Evolutionary conservation across 2,888 invertebrate genomes (phyloP), one percentile per base, ranked within the genome.

Genomic region (Lycia hirtaria): DNA sequence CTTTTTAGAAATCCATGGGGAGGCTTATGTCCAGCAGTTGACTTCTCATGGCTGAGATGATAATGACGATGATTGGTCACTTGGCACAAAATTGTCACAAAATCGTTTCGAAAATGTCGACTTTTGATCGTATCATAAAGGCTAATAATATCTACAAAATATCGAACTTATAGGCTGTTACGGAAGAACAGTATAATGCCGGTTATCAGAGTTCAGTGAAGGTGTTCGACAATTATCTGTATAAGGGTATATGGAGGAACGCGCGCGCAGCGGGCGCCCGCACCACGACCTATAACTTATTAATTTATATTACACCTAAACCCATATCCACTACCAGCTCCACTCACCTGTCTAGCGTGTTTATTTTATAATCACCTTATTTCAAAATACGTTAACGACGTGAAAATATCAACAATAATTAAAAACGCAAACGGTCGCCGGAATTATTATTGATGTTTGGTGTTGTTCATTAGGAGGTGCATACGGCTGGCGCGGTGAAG

Each of bases 391-490:
- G 78, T 86, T 88, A 88, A 91, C 85, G 87, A 89, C 78, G 87
- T 87, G 86, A 88, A 89, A 90, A 88, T 85, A 88, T 87, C 81
- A 86, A 84, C 83, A 83, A 80, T 85, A 85, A 90, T 90, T 89
- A 88, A 87, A 87, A 86, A 86, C 76, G 83, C 84, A 84, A 87
- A 87, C 81, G 80, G 75, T 83, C 72, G 70, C 65, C 63, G 70
- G 75, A 81, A 85, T 83, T 81, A 57, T 58, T 58, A 57, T 57
- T 58, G 79, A 85, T 85, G 83, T 80, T 79, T 78, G 82, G 75
- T 76, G 81, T 76, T 77, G 81, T 81, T 80, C 83, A 81, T 87
- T 83, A 85, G 78, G 85, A 80, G 72, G 74, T 73, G 56, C 54
- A 38, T 55, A 60, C 24, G 48, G 56, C 28, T 6, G 43, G 43